Conservation (phyloP, 2,888 invertebrate genomes). For the Eudasyphora cyanicolor region DNA sequence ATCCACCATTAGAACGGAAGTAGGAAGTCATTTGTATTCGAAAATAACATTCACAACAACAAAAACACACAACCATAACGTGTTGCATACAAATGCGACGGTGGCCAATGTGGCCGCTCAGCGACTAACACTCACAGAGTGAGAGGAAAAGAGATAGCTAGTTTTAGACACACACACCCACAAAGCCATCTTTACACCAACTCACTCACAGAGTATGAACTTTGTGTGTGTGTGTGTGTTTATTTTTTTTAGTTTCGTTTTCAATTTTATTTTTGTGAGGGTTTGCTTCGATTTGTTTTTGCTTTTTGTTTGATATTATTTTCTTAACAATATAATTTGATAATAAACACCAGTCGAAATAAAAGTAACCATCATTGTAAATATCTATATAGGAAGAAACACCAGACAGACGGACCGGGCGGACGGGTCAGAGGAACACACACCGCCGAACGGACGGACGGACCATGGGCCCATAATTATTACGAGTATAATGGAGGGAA, state of each 20-base stretch:
- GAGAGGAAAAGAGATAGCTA: too few species aligned
- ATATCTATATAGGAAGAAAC: neutral
- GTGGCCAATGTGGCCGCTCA: neutral
- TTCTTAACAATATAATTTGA: constrained; percentile 41
- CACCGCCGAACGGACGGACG: neutral
- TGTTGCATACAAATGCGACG: constrained; percentile 60
- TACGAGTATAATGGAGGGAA: neutral
- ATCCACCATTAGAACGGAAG: constrained; percentile 60
- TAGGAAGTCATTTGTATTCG: constrained; percentile 61
- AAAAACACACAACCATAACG: constrained; percentile 40
- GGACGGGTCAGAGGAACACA: neutral
- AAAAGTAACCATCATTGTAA: constrained; percentile 35
- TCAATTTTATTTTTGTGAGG: constrained; percentile 24
- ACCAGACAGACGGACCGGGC: neutral
- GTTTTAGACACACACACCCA: neutral
- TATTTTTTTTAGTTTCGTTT: constrained; percentile 36
- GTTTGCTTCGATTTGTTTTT: constrained; percentile 10
- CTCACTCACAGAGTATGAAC: neutral
- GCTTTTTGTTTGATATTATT: constrained; percentile 23
- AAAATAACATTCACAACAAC: constrained; percentile 39
- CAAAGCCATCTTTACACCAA: neutral
- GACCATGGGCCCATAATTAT: neutral
- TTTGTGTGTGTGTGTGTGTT: constrained; percentile 14
- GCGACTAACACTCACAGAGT: too few species aligned
- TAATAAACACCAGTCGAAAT: constrained; percentile 36